phyloP scores from a whole-genome alignment of 2,888 invertebrate genomes.

The Enchytraeus crypticus region DNA sequence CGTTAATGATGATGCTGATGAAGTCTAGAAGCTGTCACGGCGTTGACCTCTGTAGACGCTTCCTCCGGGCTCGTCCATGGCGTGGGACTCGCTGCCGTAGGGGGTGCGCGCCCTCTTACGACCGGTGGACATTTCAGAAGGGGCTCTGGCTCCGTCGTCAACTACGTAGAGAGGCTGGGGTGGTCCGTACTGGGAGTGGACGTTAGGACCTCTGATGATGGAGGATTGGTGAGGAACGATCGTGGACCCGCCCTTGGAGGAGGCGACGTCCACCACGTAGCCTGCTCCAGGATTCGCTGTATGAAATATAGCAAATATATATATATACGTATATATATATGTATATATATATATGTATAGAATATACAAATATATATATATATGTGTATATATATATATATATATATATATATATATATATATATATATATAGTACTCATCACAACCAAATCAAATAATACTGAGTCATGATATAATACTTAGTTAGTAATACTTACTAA shows the following conservation, averaged over 20 bases:
- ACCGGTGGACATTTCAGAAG: background rate
- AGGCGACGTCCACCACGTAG: background rate
- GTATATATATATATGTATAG: too few relatives aligned
- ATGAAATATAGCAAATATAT: too few relatives aligned
- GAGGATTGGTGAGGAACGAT: background rate
- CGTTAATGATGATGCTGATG: too few relatives aligned
- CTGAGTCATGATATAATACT: too few relatives aligned
- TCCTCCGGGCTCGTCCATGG: background rate
- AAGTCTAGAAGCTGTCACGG: background rate
- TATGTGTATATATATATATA: too few relatives aligned
- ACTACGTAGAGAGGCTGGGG: background rate
- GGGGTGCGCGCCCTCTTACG: background rate
- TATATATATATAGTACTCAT: too few relatives aligned
- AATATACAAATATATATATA: too few relatives aligned
- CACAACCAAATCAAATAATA: too few relatives aligned
- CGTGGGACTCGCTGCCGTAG: constrained; percentile 1
- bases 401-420: too few relatives aligned
- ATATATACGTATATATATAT: too few relatives aligned
- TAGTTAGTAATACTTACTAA: too few relatives aligned
- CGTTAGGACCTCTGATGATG: background rate
- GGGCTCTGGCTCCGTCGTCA: background rate
- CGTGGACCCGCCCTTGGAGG: background rate
- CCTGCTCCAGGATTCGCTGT: background rate
- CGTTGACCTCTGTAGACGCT: background rate
- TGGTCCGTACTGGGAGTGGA: background rate